These are phyloP conservation scores for Drosophila antonietae DNA, from an alignment of 2,888 invertebrate genomes.

Conservation along the genomic window DNA sequence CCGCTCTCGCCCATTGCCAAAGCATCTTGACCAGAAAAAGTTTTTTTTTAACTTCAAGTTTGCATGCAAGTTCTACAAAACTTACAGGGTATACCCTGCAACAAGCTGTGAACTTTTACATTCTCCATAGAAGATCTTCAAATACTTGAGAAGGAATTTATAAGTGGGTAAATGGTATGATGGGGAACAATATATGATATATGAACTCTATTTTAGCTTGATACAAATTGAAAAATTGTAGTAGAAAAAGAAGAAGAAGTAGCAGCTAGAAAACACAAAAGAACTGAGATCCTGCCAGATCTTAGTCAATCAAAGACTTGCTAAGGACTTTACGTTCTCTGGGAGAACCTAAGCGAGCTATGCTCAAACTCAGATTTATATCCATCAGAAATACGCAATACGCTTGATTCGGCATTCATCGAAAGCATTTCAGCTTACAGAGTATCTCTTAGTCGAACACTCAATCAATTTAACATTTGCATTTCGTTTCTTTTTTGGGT, in stretches of 20 bases:
- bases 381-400: not conserved
- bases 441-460: not conserved
- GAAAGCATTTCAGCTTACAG: not conserved
- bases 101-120: not conserved
- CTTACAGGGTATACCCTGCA: constrained; percentile 4
- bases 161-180: not conserved
- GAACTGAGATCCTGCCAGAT: not conserved
- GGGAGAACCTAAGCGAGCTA: not conserved
- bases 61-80: not conserved
- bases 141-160: not conserved
- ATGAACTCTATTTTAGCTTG: too few species aligned
- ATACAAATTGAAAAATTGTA: too few species aligned
- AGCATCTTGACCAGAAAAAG: constrained; percentile 54
- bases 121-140: not conserved
- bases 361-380: too few species aligned
- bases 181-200: too few species aligned
- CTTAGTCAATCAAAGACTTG: not conserved
- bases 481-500: not conserved
- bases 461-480: not conserved
- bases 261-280: too few species aligned
- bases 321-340: too few species aligned
- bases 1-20: not conserved
- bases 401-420: not conserved
- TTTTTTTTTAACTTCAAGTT: constrained; percentile 20
- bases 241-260: too few species aligned